Percentiles rank a stretch among this genome's conserved stretches.
Conservation (phyloP, 2,113 vertebrate species). For the Canis aureus region DNA sequence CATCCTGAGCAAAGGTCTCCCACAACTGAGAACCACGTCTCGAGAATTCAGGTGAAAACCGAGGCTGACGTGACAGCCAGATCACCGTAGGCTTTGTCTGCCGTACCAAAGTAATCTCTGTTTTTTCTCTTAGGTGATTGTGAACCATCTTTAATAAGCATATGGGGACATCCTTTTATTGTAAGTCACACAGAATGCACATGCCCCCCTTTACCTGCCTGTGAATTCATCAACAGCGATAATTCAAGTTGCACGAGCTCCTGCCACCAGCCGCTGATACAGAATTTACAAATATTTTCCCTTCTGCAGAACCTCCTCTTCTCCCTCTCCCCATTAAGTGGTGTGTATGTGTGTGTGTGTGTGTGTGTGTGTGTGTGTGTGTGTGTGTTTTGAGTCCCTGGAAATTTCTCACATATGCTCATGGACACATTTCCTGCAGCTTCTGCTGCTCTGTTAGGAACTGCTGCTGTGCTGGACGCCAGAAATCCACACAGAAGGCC, state of each 20-base stretch:
- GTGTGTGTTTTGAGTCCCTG: neutral
- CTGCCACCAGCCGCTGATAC: neutral
- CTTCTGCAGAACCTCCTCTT: neutral
- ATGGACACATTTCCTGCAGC: neutral
- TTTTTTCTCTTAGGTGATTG: neutral
- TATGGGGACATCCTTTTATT: neutral
- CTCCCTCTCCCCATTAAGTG: neutral
- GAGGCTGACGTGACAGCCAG: neutral
- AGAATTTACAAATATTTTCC: neutral
- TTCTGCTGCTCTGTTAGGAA: neutral
- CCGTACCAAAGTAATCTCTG: neutral
- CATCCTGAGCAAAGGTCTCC: neutral
- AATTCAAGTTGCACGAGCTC: neutral
- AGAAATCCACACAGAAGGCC: neutral
- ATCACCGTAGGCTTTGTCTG: neutral
- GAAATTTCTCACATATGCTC: neutral
- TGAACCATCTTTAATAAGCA: neutral
- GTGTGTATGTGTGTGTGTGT: neutral
- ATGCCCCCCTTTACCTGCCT: neutral
- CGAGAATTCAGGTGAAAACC: neutral
- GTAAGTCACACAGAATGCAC: neutral
- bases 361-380: neutral
- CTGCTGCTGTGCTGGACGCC: neutral
- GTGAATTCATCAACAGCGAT: neutral
- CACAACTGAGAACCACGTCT: neutral